Conservation (phyloP, 2,797 vertebrate species). For the Odontamblyopus rebecca region DNA sequence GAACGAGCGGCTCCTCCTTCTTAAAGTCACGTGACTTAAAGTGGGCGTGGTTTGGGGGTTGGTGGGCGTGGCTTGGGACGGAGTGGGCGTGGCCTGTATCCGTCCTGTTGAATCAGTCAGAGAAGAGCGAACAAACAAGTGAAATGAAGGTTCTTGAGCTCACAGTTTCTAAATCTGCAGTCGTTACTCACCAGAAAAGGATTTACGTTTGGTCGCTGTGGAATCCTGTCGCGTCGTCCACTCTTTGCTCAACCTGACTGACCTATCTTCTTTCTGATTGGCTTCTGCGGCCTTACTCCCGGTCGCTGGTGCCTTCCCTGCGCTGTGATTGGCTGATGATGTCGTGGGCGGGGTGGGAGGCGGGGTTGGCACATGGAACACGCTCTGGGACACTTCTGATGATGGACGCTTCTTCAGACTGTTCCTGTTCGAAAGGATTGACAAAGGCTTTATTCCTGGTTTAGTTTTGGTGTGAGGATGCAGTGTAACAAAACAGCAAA, state of each 20-base stretch:
- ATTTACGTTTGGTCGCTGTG: neutral
- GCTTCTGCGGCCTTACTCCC: neutral
- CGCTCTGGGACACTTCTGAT: constrained; percentile 68
- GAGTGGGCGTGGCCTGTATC: neutral
- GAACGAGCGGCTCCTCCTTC: constrained; percentile 1
- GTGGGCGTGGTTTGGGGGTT: neutral
- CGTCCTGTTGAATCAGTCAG: neutral
- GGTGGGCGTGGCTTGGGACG: neutral
- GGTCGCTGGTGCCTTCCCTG: neutral
- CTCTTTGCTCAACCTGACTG: neutral
- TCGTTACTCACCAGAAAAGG: neutral
- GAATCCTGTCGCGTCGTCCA: neutral
- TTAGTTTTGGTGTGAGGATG: neutral
- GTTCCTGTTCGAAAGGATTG: constrained; percentile 75
- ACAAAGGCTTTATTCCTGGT: neutral
- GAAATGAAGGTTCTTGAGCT: too few relatives aligned
- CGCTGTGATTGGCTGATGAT: neutral
- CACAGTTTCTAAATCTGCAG: neutral
- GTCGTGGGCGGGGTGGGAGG: constrained; percentile 4
- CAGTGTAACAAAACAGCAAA: too few relatives aligned
- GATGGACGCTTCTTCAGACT: constrained; percentile 78
- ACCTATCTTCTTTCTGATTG: neutral
- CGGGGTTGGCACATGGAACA: constrained; percentile 62
- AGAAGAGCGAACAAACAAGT: too few relatives aligned
- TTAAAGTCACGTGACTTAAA: neutral